Evolutionary conservation across 2,113 vertebrate genomes (phyloP).

Genomic region (Psophia crepitans): DNA sequence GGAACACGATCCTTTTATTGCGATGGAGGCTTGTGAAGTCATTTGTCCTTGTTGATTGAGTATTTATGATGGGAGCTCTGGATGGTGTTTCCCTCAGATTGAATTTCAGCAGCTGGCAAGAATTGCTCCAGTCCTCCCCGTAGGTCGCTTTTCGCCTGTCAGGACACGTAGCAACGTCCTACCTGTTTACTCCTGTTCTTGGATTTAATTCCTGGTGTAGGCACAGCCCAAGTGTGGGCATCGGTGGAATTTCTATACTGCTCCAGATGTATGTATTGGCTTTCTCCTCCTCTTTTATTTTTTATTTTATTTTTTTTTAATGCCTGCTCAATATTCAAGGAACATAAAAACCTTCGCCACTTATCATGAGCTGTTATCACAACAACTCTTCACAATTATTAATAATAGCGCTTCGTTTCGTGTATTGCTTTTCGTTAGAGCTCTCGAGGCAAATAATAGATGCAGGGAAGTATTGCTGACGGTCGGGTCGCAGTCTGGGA

Average conservation of each 20-base stretch:
- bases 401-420: neutral
- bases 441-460: neutral
- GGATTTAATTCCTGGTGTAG: neutral
- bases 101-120: slow-evolving; percentile 34
- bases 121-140: neutral
- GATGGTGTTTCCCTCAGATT: neutral
- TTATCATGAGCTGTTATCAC: neutral
- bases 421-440: neutral
- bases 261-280: neutral
- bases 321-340: neutral
- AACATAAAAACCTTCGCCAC: neutral
- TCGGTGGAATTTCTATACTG: rapidly evolving
- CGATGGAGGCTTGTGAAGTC: rapidly evolving
- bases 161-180: neutral
- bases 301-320: neutral
- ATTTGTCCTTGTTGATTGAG: neutral
- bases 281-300: neutral
- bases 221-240: rapidly evolving
- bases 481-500: neutral
- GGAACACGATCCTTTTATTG: neutral
- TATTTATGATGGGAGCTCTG: slow-evolving; percentile 4
- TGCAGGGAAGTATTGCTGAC: neutral
- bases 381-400: neutral
- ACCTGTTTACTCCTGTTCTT: neutral
- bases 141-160: neutral